These are phyloP conservation scores for Harpalus rufipes DNA, from an alignment of 2,888 invertebrate genomes.

Conservation along the genomic window DNA sequence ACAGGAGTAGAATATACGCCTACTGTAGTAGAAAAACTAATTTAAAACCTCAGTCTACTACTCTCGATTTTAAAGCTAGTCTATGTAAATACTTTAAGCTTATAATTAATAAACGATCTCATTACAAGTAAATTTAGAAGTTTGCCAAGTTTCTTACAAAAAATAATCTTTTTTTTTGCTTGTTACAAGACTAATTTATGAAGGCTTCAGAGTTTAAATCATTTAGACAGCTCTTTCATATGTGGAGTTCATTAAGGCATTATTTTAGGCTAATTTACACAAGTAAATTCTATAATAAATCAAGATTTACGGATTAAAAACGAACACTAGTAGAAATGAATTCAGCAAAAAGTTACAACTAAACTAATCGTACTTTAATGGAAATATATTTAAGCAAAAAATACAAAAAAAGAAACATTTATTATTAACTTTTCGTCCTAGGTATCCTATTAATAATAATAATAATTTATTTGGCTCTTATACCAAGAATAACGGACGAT, in stretches of 20 bases:
- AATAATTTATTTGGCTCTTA: too few species aligned
- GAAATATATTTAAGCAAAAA: too few species aligned
- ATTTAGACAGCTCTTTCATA: neutral
- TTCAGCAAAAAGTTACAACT: too few species aligned
- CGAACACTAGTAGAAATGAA: neutral
- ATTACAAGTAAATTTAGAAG: slow-evolving; percentile 11
- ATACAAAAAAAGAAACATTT: too few species aligned
- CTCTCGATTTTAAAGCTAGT: neutral
- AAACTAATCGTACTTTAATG: too few species aligned
- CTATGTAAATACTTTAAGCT: slow-evolving; percentile 9
- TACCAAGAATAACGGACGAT: too few species aligned
- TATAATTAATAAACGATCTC: slow-evolving; percentile 25
- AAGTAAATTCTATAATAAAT: slow-evolving; percentile 45
- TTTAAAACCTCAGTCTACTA: neutral
- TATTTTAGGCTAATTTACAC: neutral
- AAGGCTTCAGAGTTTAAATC: neutral
- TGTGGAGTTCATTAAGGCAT: neutral
- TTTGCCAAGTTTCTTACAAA: slow-evolving; percentile 2
- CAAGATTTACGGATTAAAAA: slow-evolving; percentile 29
- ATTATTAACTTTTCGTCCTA: too few species aligned
- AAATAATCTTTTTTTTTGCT: slow-evolving; percentile 17
- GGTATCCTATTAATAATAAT: too few species aligned
- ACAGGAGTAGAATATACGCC: neutral
- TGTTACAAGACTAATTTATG: slow-evolving; percentile 12
- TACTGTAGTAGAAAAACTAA: neutral